Conservation (phyloP, 2,888 invertebrate genomes). For the Adineta ricciae region DNA sequence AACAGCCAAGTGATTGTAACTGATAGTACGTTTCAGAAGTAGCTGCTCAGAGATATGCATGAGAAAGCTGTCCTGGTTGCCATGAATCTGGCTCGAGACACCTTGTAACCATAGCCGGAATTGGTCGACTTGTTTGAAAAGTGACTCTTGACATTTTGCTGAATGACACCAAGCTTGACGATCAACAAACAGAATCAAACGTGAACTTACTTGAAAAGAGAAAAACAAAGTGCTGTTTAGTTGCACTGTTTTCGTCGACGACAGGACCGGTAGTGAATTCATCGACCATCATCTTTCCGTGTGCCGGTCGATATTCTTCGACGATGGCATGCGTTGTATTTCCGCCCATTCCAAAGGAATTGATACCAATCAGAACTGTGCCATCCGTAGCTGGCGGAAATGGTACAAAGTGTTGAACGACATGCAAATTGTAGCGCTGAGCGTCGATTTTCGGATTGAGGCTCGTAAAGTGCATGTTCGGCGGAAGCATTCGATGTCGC, state of each 20-base stretch:
- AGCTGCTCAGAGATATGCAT: neutral
- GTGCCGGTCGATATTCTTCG: no score
- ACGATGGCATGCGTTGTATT: slow-evolving; percentile 41
- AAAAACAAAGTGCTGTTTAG: no score
- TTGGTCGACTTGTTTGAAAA: neutral
- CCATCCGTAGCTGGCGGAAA: neutral
- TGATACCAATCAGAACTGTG: slow-evolving; percentile 37
- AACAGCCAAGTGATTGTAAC: neutral
- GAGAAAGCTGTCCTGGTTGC: neutral
- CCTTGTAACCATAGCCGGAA: neutral
- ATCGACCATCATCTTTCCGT: no score
- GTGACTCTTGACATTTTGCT: neutral
- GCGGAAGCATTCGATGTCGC: slow-evolving; percentile 38
- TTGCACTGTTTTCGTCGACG: no score
- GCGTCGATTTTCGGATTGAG: slow-evolving; percentile 37
- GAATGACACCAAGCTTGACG: no score
- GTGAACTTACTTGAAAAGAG: no score
- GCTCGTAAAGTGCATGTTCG: slow-evolving; percentile 37
- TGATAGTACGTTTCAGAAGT: neutral
- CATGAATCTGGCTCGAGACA: neutral
- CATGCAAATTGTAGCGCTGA: neutral
- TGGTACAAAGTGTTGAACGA: neutral
- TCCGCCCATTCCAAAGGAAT: slow-evolving; percentile 42
- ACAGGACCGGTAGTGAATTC: no score
- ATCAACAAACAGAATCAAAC: neutral